phyloP scores from a whole-genome alignment of 1,140 invertebrate genomes.

The Pemphigus obesinymphae region DNA sequence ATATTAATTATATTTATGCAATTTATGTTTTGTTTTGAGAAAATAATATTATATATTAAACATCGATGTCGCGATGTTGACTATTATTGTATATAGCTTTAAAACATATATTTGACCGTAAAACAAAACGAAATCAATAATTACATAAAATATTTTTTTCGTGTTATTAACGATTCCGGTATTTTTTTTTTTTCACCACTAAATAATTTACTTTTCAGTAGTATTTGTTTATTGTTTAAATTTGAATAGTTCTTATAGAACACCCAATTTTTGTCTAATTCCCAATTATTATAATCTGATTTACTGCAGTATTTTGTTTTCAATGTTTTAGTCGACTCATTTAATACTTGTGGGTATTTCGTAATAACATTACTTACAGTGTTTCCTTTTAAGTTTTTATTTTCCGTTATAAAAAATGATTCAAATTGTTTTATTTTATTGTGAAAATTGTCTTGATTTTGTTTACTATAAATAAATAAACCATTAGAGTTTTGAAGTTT shows the following conservation, averaged over 20 bases:
- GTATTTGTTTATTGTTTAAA: neutral
- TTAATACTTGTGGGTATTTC: neutral
- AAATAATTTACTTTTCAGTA: neutral
- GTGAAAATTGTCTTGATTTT: neutral
- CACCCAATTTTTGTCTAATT: slow-evolving; percentile 11
- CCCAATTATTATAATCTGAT: slow-evolving; percentile 31
- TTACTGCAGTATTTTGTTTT: neutral
- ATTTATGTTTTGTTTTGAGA: neutral
- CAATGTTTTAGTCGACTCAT: neutral
- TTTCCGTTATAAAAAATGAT: neutral
- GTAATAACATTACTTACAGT: neutral
- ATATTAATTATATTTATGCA: neutral
- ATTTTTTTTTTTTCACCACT: neutral
- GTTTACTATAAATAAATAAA: neutral
- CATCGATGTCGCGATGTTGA: too few relatives aligned
- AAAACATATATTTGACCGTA: neutral
- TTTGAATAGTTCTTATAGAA: neutral
- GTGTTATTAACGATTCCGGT: neutral
- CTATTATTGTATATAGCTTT: neutral
- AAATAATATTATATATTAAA: neutral
- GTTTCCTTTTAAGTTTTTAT: neutral
- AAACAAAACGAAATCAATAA: neutral
- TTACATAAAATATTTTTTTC: neutral
- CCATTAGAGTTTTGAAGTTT: neutral
- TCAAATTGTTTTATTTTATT: slow-evolving; percentile 6